Evolutionary conservation across 2,797 vertebrate genomes (phyloP).

Genomic region (Sebastiscus tertius): DNA sequence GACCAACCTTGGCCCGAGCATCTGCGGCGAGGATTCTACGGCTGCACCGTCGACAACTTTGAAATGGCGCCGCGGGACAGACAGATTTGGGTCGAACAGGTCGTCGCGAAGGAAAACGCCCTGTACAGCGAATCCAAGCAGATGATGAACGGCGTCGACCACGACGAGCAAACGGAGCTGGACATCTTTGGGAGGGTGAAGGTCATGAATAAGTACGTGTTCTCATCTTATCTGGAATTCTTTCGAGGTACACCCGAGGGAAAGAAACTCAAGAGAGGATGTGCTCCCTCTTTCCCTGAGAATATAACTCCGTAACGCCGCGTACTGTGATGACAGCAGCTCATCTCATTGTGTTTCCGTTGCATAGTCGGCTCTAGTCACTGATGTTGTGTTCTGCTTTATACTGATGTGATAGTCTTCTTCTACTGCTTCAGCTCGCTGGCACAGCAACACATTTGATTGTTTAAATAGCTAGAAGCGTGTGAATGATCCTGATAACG

Average conservation of each 20-base stretch:
- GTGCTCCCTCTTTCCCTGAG: not conserved
- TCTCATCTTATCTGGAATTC: slow-evolving; percentile 74
- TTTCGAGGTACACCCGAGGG: slow-evolving; percentile 77
- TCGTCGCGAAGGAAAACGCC: slow-evolving; percentile 70
- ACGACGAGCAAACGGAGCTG: slow-evolving; percentile 67
- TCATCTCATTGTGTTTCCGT: not conserved
- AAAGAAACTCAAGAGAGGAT: slow-evolving; percentile 73
- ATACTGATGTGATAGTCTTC: not conserved
- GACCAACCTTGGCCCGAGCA: slow-evolving; percentile 46
- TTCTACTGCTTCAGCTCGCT: not conserved
- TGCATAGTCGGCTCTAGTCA: not conserved
- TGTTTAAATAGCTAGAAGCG: not conserved
- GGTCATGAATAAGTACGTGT: slow-evolving; percentile 76
- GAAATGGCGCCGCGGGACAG: slow-evolving; percentile 39
- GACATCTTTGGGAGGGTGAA: slow-evolving; percentile 75
- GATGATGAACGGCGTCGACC: slow-evolving; percentile 55
- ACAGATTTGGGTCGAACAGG: slow-evolving; percentile 70
- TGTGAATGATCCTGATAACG: not conserved
- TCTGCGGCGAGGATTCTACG: slow-evolving; percentile 64
- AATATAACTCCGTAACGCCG: not conserved
- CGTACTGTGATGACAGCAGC: not conserved
- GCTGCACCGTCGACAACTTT: slow-evolving; percentile 55
- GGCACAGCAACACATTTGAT: not conserved
- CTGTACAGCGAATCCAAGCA: slow-evolving; percentile 63
- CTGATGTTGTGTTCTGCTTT: not conserved